Evolutionary conservation across 1,140 invertebrate genomes (phyloP).

Genomic region (Drosophila persimilis): DNA sequence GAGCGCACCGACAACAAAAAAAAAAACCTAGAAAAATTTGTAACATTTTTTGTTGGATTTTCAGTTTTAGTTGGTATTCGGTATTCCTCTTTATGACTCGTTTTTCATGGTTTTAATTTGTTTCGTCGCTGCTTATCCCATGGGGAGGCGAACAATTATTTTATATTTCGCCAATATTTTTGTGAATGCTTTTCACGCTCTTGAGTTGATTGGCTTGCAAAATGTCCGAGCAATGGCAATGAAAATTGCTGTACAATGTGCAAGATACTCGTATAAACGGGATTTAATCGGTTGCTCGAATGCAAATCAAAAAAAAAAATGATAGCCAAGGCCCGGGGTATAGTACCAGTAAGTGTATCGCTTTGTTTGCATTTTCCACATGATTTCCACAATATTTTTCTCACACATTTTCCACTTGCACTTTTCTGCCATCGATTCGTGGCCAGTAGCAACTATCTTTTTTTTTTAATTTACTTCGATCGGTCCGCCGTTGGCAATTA

Average conservation of each 20-base stretch:
- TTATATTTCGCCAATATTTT: slow-evolving; percentile 35
- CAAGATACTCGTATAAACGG: slow-evolving; percentile 7
- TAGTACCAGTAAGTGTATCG: neutral
- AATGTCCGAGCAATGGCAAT: slow-evolving; percentile 61
- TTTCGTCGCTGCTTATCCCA: slow-evolving; percentile 59
- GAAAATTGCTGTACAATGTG: slow-evolving; percentile 52
- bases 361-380: slow-evolving; percentile 14
- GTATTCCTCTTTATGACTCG: slow-evolving; percentile 63
- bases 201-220: slow-evolving; percentile 74
- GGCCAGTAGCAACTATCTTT: slow-evolving; percentile 46
- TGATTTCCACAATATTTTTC: slow-evolving; percentile 12
- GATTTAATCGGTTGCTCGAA: slow-evolving; percentile 17
- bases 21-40: slow-evolving; percentile 68
- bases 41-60: slow-evolving; percentile 67
- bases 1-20: slow-evolving; percentile 26
- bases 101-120: slow-evolving; percentile 80
- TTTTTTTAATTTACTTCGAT: slow-evolving; percentile 60
- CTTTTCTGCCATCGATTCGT: slow-evolving; percentile 47
- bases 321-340: neutral
- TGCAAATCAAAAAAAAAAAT: slow-evolving; percentile 6
- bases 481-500: slow-evolving; percentile 57
- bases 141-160: slow-evolving; percentile 60
- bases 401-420: slow-evolving; percentile 46
- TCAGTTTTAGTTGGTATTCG: slow-evolving; percentile 44
- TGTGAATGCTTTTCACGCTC: slow-evolving; percentile 64